A percentile compares a stretch with the other conserved stretches of the same genome.
phyloP scores from a whole-genome alignment of 2,888 invertebrate species.

The Idaea aversata region DNA sequence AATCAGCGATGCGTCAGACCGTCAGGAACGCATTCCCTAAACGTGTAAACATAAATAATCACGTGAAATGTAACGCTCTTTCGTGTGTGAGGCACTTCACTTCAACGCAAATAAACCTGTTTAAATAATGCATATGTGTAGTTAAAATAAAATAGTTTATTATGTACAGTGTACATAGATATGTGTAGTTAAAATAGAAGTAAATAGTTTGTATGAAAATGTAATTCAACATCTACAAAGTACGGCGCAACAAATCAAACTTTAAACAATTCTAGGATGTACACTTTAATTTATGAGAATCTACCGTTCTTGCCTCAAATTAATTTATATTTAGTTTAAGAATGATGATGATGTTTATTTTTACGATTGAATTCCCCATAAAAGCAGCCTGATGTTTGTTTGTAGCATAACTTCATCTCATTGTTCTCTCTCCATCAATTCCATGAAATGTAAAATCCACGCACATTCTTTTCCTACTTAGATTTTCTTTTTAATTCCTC shows the following conservation, averaged over 20 bases:
- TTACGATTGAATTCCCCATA: too few relatives aligned
- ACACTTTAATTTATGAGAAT: too few relatives aligned
- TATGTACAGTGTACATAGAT: not conserved
- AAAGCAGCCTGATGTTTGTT: too few relatives aligned
- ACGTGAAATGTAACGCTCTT: slow-evolving; percentile 23
- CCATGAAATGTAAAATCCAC: not conserved
- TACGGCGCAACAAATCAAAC: too few relatives aligned
- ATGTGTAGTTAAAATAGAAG: not conserved
- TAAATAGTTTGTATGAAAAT: not conserved
- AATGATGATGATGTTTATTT: too few relatives aligned
- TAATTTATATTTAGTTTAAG: too few relatives aligned
- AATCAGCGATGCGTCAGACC: slow-evolving; percentile 47
- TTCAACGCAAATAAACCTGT: not conserved
- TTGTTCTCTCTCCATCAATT: not conserved
- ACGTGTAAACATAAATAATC: slow-evolving; percentile 59
- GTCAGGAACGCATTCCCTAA: slow-evolving; percentile 40
- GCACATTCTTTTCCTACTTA: not conserved
- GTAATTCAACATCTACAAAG: too few relatives aligned
- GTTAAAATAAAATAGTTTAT: not conserved
- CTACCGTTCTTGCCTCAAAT: too few relatives aligned
- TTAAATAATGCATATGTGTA: not conserved
- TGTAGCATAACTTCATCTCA: not conserved
- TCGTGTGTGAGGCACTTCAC: not conserved
- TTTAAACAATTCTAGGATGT: too few relatives aligned
- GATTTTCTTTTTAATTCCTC: not conserved